These are phyloP conservation scores for Strigops habroptila DNA, from an alignment of 2,113 vertebrate species.

Conservation along the genomic window DNA sequence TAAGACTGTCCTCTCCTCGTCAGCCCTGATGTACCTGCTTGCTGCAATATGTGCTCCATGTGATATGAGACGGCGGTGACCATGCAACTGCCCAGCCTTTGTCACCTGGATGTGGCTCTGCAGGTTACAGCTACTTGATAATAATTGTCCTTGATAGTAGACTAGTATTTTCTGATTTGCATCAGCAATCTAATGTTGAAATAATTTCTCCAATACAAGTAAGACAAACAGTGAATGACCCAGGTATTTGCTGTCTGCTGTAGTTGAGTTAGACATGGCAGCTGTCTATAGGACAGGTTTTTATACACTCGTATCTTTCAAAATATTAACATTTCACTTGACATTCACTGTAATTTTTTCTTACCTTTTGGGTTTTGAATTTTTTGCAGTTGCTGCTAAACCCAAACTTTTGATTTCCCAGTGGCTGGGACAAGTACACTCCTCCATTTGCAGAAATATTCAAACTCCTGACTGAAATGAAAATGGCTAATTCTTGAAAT, in stretches of 20 bases:
- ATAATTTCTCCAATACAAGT: neutral
- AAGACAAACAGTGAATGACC: neutral
- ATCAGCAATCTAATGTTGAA: neutral
- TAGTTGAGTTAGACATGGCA: neutral
- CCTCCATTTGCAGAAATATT: neutral
- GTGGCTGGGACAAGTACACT: neutral
- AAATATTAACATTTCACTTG: neutral
- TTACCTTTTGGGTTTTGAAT: neutral
- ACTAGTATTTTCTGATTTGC: neutral
- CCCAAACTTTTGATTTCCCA: neutral
- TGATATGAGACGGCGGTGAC: neutral
- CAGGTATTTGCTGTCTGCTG: neutral
- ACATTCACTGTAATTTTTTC: neutral
- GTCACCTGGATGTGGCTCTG: neutral
- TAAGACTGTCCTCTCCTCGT: neutral
- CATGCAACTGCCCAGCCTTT: neutral
- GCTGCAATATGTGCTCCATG: accelerated
- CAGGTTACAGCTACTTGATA: neutral
- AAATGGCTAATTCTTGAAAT: neutral
- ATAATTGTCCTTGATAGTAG: neutral
- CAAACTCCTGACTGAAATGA: neutral
- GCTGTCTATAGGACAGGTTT: neutral
- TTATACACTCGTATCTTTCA: neutral
- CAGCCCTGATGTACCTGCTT: accelerated
- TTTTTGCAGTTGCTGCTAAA: neutral